Conservation (phyloP, 1,140 invertebrate species). For the Heliconius hewitsoni region DNA sequence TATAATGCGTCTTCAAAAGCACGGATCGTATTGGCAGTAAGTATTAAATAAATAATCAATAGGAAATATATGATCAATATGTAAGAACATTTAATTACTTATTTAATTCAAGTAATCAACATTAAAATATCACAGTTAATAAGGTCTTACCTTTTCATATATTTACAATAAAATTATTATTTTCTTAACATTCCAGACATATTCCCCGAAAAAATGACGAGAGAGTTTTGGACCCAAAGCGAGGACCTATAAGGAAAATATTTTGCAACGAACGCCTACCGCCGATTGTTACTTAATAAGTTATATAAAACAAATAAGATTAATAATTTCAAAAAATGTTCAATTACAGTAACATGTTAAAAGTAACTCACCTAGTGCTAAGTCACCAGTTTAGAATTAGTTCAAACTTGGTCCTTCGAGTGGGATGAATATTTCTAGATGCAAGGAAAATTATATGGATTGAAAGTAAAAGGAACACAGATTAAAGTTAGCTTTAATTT, state of each 20-base stretch:
- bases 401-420: too few relatives aligned
- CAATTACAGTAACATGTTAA: too few relatives aligned
- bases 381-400: too few relatives aligned
- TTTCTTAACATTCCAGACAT: constrained; percentile 54
- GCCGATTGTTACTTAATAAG: constrained; percentile 61
- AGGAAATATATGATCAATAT: background rate
- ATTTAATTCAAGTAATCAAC: too few relatives aligned
- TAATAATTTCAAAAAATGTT: background rate
- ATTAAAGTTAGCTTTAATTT: background rate
- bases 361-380: too few relatives aligned
- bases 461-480: background rate
- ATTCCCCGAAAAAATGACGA: constrained; percentile 66
- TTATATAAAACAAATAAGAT: background rate
- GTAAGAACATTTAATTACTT: too few relatives aligned
- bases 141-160: too few relatives aligned
- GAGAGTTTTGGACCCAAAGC: constrained; percentile 75
- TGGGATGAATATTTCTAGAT: too few relatives aligned
- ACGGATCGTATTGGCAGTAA: constrained; percentile 73
- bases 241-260: constrained; percentile 74
- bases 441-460: background rate
- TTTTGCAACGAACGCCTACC: constrained; percentile 68
- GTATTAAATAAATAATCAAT: constrained; percentile 36
- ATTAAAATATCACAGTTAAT: too few relatives aligned
- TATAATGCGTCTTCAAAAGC: constrained; percentile 68
- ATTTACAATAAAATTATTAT: background rate